Percentiles rank a stretch among this genome's conserved stretches.
Conservation (phyloP, 2,113 vertebrate species). For the Proteles cristata region DNA sequence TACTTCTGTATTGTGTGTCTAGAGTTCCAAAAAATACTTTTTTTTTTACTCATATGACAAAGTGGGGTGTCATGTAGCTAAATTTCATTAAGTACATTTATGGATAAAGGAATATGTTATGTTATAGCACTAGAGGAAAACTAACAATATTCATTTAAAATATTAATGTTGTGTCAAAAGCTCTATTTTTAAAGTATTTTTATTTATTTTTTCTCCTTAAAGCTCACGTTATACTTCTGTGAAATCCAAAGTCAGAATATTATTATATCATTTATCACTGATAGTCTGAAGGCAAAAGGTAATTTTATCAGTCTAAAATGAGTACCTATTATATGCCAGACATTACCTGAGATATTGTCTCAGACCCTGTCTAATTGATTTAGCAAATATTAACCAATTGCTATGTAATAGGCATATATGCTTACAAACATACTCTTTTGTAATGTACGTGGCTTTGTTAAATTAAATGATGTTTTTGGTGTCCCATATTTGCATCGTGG, state of each 20-base stretch:
- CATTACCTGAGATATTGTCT: neutral
- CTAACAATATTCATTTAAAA: constrained; percentile 12
- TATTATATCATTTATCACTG: neutral
- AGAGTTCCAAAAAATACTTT: neutral
- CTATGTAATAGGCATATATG: neutral
- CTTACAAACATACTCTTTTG: neutral
- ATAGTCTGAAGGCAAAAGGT: constrained; percentile 21
- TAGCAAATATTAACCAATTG: neutral
- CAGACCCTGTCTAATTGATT: neutral
- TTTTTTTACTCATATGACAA: neutral
- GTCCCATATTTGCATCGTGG: neutral
- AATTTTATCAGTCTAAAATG: neutral
- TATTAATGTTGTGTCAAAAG: neutral
- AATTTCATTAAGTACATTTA: neutral
- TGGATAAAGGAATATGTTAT: neutral
- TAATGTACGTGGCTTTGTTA: neutral
- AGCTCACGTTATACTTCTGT: neutral
- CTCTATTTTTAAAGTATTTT: constrained; percentile 39
- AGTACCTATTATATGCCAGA: neutral
- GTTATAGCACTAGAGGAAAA: neutral
- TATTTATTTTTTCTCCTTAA: neutral
- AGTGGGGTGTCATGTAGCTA: neutral
- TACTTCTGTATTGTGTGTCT: neutral
- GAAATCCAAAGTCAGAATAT: constrained; percentile 3
- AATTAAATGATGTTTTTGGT: constrained; percentile 13